Conservation (phyloP, 2,888 invertebrate genomes). For the Molanna angustata region DNA sequence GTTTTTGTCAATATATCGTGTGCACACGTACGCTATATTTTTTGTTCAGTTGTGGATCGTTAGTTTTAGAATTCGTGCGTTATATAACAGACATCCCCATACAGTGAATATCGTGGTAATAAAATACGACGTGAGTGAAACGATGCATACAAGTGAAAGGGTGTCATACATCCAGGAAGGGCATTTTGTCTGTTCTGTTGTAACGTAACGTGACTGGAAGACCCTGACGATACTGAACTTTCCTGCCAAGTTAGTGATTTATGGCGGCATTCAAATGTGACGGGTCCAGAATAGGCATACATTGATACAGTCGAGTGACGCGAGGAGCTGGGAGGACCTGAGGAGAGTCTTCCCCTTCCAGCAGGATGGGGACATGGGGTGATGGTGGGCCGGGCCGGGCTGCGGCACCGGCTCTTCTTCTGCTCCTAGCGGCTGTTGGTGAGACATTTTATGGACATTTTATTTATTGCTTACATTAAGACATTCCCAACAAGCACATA, state of each 20-base stretch:
- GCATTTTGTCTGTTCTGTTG: too few species aligned
- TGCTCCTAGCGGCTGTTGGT: constrained; percentile 22
- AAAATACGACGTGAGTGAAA: too few species aligned
- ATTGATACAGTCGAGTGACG: constrained; percentile 7
- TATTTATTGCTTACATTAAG: constrained; percentile 17
- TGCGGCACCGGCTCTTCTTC: constrained; percentile 9
- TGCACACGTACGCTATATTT: too few species aligned
- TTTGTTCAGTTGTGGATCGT: too few species aligned
- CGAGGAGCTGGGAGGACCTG: neutral
- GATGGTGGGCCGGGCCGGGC: neutral
- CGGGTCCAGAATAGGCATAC: constrained; percentile 1
- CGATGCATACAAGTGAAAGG: too few species aligned
- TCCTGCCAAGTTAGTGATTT: constrained; percentile 16
- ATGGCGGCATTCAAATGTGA: constrained; percentile 22
- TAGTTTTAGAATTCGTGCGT: too few species aligned
- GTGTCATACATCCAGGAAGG: too few species aligned
- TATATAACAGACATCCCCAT: too few species aligned
- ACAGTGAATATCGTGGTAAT: too few species aligned
- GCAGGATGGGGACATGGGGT: neutral
- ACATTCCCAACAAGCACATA: too few species aligned
- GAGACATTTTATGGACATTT: constrained; percentile 22
- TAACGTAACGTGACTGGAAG: constrained; percentile 4
- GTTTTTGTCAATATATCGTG: too few species aligned
- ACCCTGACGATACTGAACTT: constrained; percentile 18
- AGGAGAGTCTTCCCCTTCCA: too few species aligned